These are phyloP conservation scores for Microtus oregoni DNA, from an alignment of 2,113 vertebrate genomes.

Conservation along the genomic window DNA sequence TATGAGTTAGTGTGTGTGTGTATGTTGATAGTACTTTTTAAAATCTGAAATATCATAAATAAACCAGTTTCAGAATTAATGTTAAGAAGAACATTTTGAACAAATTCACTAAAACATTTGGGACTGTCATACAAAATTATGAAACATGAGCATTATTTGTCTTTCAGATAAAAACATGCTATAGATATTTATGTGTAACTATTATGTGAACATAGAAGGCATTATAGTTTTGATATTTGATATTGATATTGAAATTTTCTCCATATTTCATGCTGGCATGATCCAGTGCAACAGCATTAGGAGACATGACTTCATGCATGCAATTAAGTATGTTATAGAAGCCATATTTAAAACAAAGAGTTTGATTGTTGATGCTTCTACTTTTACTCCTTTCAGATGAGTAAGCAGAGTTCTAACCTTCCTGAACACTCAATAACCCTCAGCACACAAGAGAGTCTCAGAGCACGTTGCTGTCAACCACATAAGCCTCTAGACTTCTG, in stretches of 20 bases:
- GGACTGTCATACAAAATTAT: not conserved
- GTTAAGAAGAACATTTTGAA: not conserved
- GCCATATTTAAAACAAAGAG: rapidly evolving
- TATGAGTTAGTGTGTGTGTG: too few relatives aligned
- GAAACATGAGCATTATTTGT: not conserved
- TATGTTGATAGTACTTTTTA: not conserved
- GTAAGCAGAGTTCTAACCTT: not conserved
- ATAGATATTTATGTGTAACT: not conserved
- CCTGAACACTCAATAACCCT: not conserved
- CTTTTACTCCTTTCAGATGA: not conserved
- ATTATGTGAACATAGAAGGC: not conserved
- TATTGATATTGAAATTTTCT: not conserved
- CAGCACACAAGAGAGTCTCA: not conserved
- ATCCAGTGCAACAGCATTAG: not conserved
- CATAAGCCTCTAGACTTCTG: not conserved
- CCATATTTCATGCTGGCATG: not conserved
- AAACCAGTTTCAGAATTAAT: not conserved
- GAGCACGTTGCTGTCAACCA: too few relatives aligned
- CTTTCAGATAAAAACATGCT: not conserved
- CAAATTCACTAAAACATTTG: not conserved
- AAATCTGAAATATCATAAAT: not conserved
- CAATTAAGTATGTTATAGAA: not conserved
- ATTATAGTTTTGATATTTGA: not conserved
- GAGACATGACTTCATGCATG: not conserved
- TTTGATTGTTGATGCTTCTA: rapidly evolving